Percentiles rank a stretch among this genome's conserved stretches.
Conservation (phyloP, 2,797 vertebrate species). For the Ciconia nigra region DNA sequence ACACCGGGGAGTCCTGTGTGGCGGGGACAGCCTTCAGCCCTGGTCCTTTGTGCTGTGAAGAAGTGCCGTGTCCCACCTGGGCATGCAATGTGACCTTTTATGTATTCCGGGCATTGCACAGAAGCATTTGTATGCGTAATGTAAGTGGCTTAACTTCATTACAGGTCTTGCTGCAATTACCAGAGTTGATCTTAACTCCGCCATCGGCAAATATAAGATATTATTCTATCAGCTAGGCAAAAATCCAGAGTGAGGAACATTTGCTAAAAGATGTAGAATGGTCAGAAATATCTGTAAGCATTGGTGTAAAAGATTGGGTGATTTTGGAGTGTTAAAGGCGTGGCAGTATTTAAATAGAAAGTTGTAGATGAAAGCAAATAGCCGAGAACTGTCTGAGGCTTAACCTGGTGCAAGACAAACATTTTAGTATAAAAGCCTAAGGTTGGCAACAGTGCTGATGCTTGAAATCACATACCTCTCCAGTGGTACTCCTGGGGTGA, state of each 20-base stretch:
- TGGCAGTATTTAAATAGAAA: not conserved
- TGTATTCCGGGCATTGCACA: not conserved
- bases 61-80: rapidly evolving
- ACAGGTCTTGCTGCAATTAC: not conserved
- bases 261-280: not conserved
- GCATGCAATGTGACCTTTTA: not conserved
- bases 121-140: not conserved
- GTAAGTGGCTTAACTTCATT: not conserved
- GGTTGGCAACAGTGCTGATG: not conserved
- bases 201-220: not conserved
- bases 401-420: not conserved
- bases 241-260: not conserved
- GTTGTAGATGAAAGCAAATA: not conserved
- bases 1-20: rapidly evolving
- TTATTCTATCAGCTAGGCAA: not conserved
- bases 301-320: not conserved
- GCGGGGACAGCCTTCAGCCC: not conserved
- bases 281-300: not conserved
- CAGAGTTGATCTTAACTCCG: not conserved
- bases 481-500: not conserved
- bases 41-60: not conserved
- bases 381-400: not conserved
- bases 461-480: not conserved
- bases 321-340: not conserved
- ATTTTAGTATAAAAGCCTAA: not conserved